Evolutionary conservation across 1,140 invertebrate genomes (phyloP).

Genomic region (Pseudomyrmex pallidus): DNA sequence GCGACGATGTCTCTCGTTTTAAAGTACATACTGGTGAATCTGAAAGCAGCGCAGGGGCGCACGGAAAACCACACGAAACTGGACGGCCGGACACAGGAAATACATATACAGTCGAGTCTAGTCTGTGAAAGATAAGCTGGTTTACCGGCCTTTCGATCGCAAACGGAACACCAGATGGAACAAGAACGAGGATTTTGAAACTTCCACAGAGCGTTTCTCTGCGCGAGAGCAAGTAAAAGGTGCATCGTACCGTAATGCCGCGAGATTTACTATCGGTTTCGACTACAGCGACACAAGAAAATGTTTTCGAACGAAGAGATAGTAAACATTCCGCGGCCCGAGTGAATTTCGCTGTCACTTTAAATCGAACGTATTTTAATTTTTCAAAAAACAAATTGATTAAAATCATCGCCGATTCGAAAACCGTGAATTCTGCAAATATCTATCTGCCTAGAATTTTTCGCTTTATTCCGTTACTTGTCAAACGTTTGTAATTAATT

Average conservation of each 20-base stretch:
- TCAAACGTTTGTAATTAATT: no score
- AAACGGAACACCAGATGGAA: conserved; percentile 18
- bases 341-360: neutral
- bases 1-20: neutral
- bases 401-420: neutral
- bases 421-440: no score
- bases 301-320: conserved; percentile 24
- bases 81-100: conserved; percentile 3
- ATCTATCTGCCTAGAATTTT: no score
- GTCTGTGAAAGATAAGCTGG: conserved; percentile 20
- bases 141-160: conserved; percentile 35
- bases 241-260: conserved; percentile 47
- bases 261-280: conserved; percentile 29
- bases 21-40: neutral
- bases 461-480: no score
- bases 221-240: conserved; percentile 31
- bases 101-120: neutral
- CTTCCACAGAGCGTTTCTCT: conserved; percentile 11
- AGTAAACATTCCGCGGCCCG: neutral
- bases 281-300: neutral
- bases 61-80: neutral
- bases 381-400: neutral
- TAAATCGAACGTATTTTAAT: neutral
- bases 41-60: neutral
- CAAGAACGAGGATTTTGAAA: conserved; percentile 44